Base-by-base conservation (phyloP, 2,113 vertebrate species). In the Dendrocopos noguchii region DNA sequence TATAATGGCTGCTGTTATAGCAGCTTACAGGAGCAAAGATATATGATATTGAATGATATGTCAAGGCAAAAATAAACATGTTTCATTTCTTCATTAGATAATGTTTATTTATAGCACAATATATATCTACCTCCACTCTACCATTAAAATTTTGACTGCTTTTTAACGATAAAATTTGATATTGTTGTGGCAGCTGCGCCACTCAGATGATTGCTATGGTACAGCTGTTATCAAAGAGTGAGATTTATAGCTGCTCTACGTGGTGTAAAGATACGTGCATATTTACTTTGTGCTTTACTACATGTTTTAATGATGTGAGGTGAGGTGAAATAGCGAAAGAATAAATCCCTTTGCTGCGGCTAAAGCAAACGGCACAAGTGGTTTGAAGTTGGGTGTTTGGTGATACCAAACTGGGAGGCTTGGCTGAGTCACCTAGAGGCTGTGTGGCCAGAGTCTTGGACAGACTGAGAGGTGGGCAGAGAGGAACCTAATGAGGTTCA, bases 141-240 rank as follows among this genome's bases (percentile, higher is more conserved):
- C 94, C 97, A 97, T 97, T 98, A 96, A 97, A 97, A 97, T 97
- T 98, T 97, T 98, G 95, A 98, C 97, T 98, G 97, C 95, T 97
- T 98, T 98, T 98, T 98, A 98, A 97, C 97, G 97, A 97, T 97
- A 97, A 98, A 98, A 98, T 97, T 97, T 98, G 97, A 98, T 98
- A 97, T 97, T 97, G 97, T 97, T 97, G 97, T 97, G 97, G 97
- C 98, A 98, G 98, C 98, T 98, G 97, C 95, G 93, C 93, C 96
- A 82, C 96, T 97, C 94, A 95, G 96, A 97, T 97, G 97, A 98
- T 98, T 96, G 96, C 97, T 96, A 22, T 90, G 84, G 96, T 97
- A 96, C 97, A 98, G 98, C 97, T 98, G 97, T 97, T 98, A 97
- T 97, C 97, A 97, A 96, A 92, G 96, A 94, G 88, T 80, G 95